Evolutionary conservation across 2,888 invertebrate genomes (phyloP).

Genomic region (Drosophila mimetica): DNA sequence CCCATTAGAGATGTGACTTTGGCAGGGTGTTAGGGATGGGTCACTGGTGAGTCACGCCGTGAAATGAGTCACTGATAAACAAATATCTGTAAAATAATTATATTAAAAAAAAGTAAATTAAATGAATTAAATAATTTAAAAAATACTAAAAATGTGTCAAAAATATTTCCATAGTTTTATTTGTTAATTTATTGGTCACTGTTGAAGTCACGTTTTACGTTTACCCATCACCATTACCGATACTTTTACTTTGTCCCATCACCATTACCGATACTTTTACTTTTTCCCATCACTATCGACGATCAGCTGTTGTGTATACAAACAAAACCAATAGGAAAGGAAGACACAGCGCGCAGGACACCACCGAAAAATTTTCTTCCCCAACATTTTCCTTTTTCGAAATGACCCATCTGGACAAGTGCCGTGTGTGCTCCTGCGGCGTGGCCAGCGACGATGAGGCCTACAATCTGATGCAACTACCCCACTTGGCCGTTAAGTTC

Average conservation of each 20-base stretch:
- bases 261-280: not conserved
- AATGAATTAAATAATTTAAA: too few relatives aligned
- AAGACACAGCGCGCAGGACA: not conserved
- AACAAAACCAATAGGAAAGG: not conserved
- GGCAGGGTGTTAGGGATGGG: not conserved
- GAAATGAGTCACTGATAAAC: not conserved
- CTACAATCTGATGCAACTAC: conserved; percentile 57
- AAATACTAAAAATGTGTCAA: too few relatives aligned
- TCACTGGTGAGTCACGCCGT: not conserved
- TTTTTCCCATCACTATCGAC: too few relatives aligned
- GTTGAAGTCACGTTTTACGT: not conserved
- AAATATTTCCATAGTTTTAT: not conserved
- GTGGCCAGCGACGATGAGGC: conserved; percentile 5
- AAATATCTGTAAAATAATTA: not conserved
- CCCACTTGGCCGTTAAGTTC: conserved; percentile 68
- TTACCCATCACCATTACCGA: not conserved
- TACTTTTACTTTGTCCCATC: not conserved
- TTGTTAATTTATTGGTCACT: not conserved
- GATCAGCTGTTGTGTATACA: conserved; percentile 30
- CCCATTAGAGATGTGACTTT: conserved; percentile 21
- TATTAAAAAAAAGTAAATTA: not conserved
- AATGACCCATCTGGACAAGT: conserved; percentile 44
- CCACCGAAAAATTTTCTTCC: not conserved
- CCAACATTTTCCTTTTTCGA: too few relatives aligned
- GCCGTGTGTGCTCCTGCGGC: conserved; percentile 57